Evolutionary conservation across 2,888 invertebrate genomes (phyloP), one percentile per base, ranked within the genome.

Genomic region (Pycnomerus fuliginosus): DNA sequence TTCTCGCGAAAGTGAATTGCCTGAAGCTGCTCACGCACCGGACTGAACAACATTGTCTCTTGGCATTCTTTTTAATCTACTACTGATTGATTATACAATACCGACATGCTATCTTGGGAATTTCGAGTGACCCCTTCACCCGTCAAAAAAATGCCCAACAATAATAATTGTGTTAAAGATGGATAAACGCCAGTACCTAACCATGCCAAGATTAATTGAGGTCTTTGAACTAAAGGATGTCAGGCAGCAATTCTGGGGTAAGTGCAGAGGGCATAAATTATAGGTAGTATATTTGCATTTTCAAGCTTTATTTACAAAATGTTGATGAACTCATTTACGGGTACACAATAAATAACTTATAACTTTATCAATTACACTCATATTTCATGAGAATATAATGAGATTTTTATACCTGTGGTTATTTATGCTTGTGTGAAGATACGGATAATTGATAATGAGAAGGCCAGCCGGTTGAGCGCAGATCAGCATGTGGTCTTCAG

Each of bases 361-460:
- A 43, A 47, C 58, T 62, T 58, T 60, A 62, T 61, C 61, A 60
- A 64, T 63, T 63, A 60, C 61, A 60, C 57, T 64, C 65, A 64
- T 65, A 65, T 66, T 66, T 66, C 65, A 65, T 60, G 54, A 51
- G 58, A 55, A 54, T 59, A 64, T 66, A 65, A 66, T 64, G 62
- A 66, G 66, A 64, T 63, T 66, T 65, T 64, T 64, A 62, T 62
- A 61, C 59, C 57, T 57, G 56, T 48, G 55, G 61, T 65, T 66
- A 66, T 66, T 66, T 66, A 66, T 66, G 64, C 58, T 50, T 59
- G 58, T 59, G 64, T 63, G 61, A 65, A 64, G 65, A 63, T 65
- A 63, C 60, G 60, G 62, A 62, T 65, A 66, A 66, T 66, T 66
- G 66, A 66, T 65, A 66, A 65, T 64, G 63, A 64, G 61, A 52